A percentile compares a stretch with the other conserved stretches of the same genome.
phyloP scores from a whole-genome alignment of 1,140 invertebrate genomes.

The Drosophila busckii region DNA sequence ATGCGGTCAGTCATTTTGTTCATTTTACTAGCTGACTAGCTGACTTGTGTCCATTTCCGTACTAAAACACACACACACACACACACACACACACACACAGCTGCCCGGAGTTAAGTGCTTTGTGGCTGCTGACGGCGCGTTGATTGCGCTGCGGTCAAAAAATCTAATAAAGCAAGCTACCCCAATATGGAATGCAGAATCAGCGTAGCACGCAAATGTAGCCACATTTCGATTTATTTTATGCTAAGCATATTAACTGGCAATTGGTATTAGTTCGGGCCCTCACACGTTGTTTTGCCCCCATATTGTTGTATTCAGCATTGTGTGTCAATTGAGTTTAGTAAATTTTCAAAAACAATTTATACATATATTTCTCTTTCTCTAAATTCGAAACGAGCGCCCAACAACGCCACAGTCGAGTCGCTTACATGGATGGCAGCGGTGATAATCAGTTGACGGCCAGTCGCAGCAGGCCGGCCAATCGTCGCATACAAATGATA shows the following conservation, averaged over 20 bases:
- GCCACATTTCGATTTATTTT: conserved; percentile 21
- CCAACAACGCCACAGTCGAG: no score
- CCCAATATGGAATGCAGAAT: conserved; percentile 24
- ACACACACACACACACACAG: conserved; percentile 37
- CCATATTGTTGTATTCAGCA: no score
- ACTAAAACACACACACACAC: conserved; percentile 1
- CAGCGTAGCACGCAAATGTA: not conserved
- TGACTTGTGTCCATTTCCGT: conserved; percentile 54
- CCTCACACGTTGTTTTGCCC: conserved; percentile 32
- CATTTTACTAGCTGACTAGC: conserved; percentile 27
- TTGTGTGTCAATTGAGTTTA: conserved; percentile 18
- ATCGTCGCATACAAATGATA: conserved; percentile 11
- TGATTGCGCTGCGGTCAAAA: conserved; percentile 52
- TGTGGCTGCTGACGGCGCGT: conserved; percentile 49
- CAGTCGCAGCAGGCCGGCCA: conserved; percentile 3
- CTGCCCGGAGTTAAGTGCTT: conserved; percentile 47
- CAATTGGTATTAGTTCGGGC: conserved; percentile 49
- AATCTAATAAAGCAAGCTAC: conserved; percentile 62
- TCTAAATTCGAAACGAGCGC: conserved; percentile 3
- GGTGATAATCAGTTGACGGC: conserved; percentile 45
- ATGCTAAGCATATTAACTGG: conserved; percentile 58
- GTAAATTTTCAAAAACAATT: conserved; percentile 1
- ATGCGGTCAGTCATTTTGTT: conserved; percentile 51
- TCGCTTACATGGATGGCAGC: conserved; percentile 42
- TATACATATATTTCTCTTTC: conserved; percentile 22